These are phyloP conservation scores for Anthopleura sola DNA, from an alignment of 64 coral and sea anemone species.

Conservation along the genomic window DNA sequence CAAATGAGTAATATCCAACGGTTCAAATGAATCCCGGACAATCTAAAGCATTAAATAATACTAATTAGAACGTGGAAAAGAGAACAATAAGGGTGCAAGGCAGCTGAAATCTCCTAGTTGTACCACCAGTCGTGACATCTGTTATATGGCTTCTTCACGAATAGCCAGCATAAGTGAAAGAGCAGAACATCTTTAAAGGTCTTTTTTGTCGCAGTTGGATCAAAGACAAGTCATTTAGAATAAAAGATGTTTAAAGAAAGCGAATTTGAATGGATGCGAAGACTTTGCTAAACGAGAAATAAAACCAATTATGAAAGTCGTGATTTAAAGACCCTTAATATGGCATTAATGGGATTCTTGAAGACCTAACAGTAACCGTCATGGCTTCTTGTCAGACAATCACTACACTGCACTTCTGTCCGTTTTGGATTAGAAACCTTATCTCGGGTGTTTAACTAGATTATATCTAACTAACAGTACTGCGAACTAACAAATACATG, in stretches of 20 bases:
- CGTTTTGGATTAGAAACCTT: neutral
- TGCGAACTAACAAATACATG: neutral
- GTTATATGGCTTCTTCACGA: neutral
- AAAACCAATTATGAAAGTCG: neutral
- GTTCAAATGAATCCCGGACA: neutral
- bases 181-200: neutral
- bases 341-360: neutral
- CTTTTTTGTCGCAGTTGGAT: neutral
- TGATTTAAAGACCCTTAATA: neutral
- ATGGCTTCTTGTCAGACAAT: too few relatives aligned
- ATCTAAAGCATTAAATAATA: neutral
- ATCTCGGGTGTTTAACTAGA: neutral
- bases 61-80: neutral
- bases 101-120: neutral
- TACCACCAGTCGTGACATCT: constrained; percentile 7
- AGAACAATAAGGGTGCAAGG: neutral
- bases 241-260: neutral
- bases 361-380: neutral
- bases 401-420: neutral
- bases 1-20: neutral
- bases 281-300: too few relatives aligned
- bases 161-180: neutral
- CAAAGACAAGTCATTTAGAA: neutral
- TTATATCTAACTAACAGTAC: neutral
- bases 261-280: neutral